Percentiles rank a stretch among this genome's conserved stretches.
These are phyloP conservation scores for Cheilosia soror DNA, from an alignment of 2,888 invertebrate genomes.

Conservation along the genomic window DNA sequence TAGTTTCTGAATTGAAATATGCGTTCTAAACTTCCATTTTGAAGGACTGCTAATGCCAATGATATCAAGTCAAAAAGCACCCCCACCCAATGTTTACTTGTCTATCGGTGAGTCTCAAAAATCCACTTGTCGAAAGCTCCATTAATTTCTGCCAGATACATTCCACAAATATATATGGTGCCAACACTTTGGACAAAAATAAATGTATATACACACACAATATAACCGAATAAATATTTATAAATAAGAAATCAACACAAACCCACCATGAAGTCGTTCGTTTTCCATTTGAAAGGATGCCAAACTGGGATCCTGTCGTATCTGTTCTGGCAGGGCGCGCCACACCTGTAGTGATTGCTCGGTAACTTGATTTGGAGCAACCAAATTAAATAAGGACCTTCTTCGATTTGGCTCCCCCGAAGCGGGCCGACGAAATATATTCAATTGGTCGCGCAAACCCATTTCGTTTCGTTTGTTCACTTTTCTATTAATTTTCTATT, in stretches of 20 bases:
- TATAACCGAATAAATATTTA: slow-evolving; percentile 58
- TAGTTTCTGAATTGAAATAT: neutral
- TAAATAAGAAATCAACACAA: slow-evolving; percentile 53
- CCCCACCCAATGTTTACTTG: neutral
- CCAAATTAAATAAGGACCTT: slow-evolving; percentile 76
- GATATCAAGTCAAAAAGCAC: neutral
- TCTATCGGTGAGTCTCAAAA: neutral
- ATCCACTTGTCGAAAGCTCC: slow-evolving; percentile 24
- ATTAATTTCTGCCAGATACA: slow-evolving; percentile 29
- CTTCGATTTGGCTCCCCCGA: slow-evolving; percentile 47
- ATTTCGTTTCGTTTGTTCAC: slow-evolving; percentile 35
- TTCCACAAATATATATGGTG: slow-evolving; percentile 10
- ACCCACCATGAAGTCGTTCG: slow-evolving; percentile 82
- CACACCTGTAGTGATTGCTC: slow-evolving; percentile 87
- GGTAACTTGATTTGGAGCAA: slow-evolving; percentile 85
- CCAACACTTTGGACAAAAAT: slow-evolving; percentile 38
- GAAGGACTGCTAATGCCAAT: too few species aligned
- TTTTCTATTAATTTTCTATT: slow-evolving; percentile 5
- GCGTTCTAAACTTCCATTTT: too few species aligned
- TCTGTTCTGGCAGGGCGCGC: slow-evolving; percentile 87
- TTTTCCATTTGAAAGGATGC: slow-evolving; percentile 85
- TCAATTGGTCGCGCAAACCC: slow-evolving; percentile 66
- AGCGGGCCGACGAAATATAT: slow-evolving; percentile 41
- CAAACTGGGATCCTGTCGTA: slow-evolving; percentile 88
- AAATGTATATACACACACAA: slow-evolving; percentile 20